Percentiles rank a stretch among this genome's conserved stretches.
phyloP scores from a whole-genome alignment of 2,888 invertebrate genomes.

The Argyresthia albistria region DNA sequence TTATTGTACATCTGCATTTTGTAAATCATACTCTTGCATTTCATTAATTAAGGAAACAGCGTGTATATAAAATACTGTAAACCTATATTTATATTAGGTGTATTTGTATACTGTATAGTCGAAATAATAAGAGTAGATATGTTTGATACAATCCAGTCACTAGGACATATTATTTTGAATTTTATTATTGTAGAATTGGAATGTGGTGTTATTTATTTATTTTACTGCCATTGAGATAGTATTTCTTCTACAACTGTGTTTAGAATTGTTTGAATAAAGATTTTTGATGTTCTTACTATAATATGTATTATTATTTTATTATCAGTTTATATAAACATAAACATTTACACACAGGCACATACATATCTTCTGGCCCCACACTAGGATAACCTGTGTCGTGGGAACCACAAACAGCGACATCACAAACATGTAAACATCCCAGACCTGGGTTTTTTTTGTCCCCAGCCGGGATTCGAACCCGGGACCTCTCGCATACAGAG shows the following conservation, averaged over 20 bases:
- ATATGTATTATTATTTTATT: too few relatives aligned
- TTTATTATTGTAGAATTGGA: constrained; percentile 15
- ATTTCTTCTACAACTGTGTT: neutral
- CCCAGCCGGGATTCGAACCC: too few relatives aligned
- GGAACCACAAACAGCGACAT: too few relatives aligned
- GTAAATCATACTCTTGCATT: neutral
- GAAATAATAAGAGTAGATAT: constrained; percentile 5
- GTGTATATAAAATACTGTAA: neutral
- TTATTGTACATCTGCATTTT: neutral
- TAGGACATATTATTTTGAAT: constrained; percentile 26
- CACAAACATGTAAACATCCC: too few relatives aligned
- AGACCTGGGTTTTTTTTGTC: too few relatives aligned
- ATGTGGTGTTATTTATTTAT: constrained; percentile 1
- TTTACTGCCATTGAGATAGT: neutral
- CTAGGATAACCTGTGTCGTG: too few relatives aligned
- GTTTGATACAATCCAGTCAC: constrained; percentile 30
- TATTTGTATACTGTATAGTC: constrained; percentile 4
- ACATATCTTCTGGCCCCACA: too few relatives aligned
- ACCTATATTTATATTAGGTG: neutral
- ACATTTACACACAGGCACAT: too few relatives aligned
- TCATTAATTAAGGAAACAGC: neutral
- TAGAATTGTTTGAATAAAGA: too few relatives aligned
- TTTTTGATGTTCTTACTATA: too few relatives aligned
- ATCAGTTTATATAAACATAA: too few relatives aligned
- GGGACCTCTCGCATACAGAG: too few relatives aligned